phyloP scores from a whole-genome alignment of 2,888 invertebrate genomes.

The Linnaemya vulpina region DNA sequence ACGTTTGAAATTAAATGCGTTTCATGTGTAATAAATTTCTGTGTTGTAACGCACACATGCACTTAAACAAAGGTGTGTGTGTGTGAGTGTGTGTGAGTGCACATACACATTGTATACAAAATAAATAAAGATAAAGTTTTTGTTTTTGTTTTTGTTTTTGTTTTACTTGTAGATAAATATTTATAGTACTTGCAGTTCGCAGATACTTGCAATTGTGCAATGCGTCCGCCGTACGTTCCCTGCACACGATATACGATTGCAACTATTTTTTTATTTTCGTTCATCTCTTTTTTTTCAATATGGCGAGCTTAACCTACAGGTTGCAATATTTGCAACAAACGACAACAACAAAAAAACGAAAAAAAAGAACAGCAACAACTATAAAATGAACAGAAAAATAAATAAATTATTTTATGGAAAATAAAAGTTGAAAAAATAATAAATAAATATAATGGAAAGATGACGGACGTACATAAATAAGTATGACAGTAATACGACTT shows the following conservation, averaged over 20 bases:
- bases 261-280: neutral
- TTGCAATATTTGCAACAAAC: slow-evolving; percentile 39
- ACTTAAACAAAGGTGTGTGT: too few species aligned
- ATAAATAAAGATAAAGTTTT: slow-evolving; percentile 24
- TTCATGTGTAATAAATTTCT: slow-evolving; percentile 48
- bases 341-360: slow-evolving; percentile 1
- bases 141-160: neutral
- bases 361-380: too few species aligned
- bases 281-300: neutral
- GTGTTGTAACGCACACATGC: slow-evolving; percentile 2
- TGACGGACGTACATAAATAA: slow-evolving; percentile 49
- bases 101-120: slow-evolving; percentile 34
- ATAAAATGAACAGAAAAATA: slow-evolving; percentile 16
- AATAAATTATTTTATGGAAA: slow-evolving; percentile 26
- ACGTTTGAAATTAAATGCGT: slow-evolving; percentile 57
- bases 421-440: slow-evolving; percentile 34
- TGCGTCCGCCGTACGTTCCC: slow-evolving; percentile 17
- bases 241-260: slow-evolving; percentile 31
- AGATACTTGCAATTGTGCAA: slow-evolving; percentile 45
- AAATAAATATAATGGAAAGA: slow-evolving; percentile 29
- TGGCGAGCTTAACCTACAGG: slow-evolving; percentile 51
- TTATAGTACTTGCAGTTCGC: neutral
- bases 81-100: too few species aligned
- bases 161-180: slow-evolving; percentile 6
- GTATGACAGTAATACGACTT: slow-evolving; percentile 60